Base-by-base conservation (phyloP, 2,888 invertebrate genomes). In the Cremastobaeus sp. region DNA sequence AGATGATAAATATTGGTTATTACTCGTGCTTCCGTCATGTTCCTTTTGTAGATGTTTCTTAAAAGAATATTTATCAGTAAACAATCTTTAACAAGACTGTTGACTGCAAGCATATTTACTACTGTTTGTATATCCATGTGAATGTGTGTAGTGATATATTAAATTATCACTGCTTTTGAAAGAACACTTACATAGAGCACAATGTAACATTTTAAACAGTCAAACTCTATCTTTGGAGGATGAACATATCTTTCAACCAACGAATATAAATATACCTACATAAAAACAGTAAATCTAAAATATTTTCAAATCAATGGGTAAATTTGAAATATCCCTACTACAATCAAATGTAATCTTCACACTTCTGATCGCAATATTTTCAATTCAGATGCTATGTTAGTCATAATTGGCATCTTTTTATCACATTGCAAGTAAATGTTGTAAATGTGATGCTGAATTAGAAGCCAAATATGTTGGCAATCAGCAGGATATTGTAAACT, bases 401-500 rank as follows among this genome's bases (percentile, higher is more conserved):
- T 20, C 11, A 41, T 2, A n/a, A 55, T 14, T 28, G 57, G 57
- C n/a, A 64, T 11, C n/a, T 50, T 32, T 17, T 52, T 43, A 17
- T 64, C 64, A 1, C 1, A 8, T 17, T 15, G 12, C 9, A 32
- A 15, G n/a, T 20, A 11, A 1, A 62, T 62, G 1, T 50, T 32
- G 30, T 52, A 60, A 0, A 69, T 3, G 2, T 34, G 1, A 20
- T 54, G 9, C 8, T 69, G 69, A 3, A 69, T 11, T 1, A 69
- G 12, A 4, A 69, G 11, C 60, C 69, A 69, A 1, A 69, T 3
- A 0, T 43, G 28, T 6, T 48, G 35, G 12, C 57, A 48, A 25
- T 68, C 69, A 8, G 9, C 11, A 1, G 62, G 69, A 28, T 60
- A 69, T 15, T 39, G 4, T 8, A 52, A 35, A 17, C 45, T 41